Base-by-base conservation (phyloP, 1,140 invertebrate species). In the Whitmania pigra region DNA sequence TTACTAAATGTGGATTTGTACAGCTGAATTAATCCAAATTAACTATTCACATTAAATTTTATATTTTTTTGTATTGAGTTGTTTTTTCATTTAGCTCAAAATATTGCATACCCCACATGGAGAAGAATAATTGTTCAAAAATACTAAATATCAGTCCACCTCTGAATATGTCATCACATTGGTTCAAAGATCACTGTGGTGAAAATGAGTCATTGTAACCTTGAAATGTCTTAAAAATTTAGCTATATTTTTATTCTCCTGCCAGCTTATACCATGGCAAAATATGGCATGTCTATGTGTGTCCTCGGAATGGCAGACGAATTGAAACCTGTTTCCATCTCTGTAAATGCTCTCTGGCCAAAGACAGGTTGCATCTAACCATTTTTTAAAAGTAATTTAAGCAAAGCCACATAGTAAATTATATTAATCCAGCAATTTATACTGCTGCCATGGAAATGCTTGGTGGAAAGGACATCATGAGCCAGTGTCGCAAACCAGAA, bases 211-310 rank as follows among this genome's bases (percentile, higher is more conserved):
- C 22, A 7, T 20, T 22, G 18, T 49, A 15, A 36, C 29, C 43
- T 69, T 36, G 53, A 9, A 72, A 25, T n/a, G 29, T 17, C 43
- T 71, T 25, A 68, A 36, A n/a, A 73, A 40, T 73, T 15, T 40
- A 27, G 18, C 5, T n/a, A 27, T 43, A 69, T 57, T 25, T 67
- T 55, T 53, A 31, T 40, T 77, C 69, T 72, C 9, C 36, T 78
- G 78, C 20, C 74, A 68, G 94, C 93, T 0, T 99, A 98, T 80
- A 97, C 95, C 0, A 97, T 98, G 87, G 91, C 95, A 0, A 99
- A 99, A 78, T 98, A 95, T 79, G 95, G 95, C 25, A 99, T 99
- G 96, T 96, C 93, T 0, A 93, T 99, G 92, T 97, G 94, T 83
- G 93, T 92, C 0, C 83, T 99, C 18, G 94, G 96, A 54, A 96